Conservation (phyloP, 2,797 vertebrate genomes). For the Acomys russatus region DNA sequence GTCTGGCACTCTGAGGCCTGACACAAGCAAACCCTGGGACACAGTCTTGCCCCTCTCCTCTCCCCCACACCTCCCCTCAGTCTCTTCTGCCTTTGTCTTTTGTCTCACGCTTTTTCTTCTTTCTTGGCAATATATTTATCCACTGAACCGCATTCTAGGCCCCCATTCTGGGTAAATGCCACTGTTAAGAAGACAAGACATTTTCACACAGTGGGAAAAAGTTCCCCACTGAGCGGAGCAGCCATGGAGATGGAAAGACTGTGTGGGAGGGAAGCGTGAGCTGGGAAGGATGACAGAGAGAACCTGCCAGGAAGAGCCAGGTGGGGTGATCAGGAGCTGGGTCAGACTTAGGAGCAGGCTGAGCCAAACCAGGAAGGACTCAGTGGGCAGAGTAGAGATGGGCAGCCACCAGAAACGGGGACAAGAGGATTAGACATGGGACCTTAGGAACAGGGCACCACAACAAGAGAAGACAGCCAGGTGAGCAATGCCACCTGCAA, state of each 20-base stretch:
- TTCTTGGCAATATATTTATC: conserved; percentile 32
- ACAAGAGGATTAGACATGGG: too few species aligned
- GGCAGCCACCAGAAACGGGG: background rate
- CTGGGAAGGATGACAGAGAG: background rate
- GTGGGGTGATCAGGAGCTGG: background rate
- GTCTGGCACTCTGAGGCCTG: background rate
- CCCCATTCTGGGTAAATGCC: conserved; percentile 2
- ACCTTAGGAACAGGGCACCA: background rate
- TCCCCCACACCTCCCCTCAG: background rate
- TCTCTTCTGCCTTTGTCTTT: background rate
- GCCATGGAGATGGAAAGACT: conserved; percentile 10
- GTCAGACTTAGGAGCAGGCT: background rate
- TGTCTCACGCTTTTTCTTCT: background rate
- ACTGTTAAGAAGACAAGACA: background rate
- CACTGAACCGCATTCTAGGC: background rate
- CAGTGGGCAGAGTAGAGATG: background rate
- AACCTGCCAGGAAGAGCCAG: background rate
- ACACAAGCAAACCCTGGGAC: background rate
- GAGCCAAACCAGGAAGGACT: background rate
- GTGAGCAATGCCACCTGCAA: fast-evolving
- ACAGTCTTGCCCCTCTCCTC: background rate
- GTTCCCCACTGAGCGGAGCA: conserved; percentile 23
- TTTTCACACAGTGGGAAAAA: background rate
- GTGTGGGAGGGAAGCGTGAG: background rate
- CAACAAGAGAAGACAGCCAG: too few species aligned